Evolutionary conservation across 2,888 invertebrate genomes (phyloP).

Genomic region (Drosophila mimica): DNA sequence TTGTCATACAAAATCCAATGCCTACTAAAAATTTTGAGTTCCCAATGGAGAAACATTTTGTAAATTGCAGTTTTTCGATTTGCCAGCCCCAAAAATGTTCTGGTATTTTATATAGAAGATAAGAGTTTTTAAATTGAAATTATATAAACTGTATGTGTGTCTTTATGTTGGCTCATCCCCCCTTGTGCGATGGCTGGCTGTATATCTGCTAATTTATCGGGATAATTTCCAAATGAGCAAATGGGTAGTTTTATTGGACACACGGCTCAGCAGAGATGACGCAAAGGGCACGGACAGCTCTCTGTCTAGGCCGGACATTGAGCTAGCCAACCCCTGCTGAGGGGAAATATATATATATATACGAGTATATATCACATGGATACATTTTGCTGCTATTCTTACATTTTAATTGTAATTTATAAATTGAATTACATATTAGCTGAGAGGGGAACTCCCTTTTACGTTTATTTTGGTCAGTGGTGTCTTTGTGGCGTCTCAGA

Average conservation of each 20-base stretch:
- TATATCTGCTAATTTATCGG: conserved; percentile 83
- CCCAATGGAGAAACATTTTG: neutral
- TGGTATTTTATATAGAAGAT: neutral
- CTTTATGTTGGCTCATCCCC: neutral
- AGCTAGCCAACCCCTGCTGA: neutral
- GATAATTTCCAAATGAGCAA: conserved; percentile 85
- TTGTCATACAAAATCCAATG: no score
- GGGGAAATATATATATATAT: neutral
- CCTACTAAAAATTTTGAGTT: neutral
- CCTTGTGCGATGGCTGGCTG: conserved; percentile 18
- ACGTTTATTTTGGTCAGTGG: neutral
- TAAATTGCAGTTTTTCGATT: neutral
- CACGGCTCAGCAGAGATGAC: conserved; percentile 79
- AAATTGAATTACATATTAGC: conserved; percentile 79
- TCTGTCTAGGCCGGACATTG: neutral
- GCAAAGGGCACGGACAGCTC: conserved; percentile 63
- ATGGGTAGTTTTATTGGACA: conserved; percentile 84
- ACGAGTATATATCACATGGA: neutral
- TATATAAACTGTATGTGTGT: neutral
- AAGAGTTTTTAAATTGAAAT: neutral
- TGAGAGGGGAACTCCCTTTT: conserved; percentile 4
- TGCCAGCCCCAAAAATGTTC: neutral
- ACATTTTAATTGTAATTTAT: conserved; percentile 84
- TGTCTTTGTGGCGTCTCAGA: conserved; percentile 42
- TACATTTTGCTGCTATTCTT: conserved; percentile 54